Conservation (phyloP, 2,797 vertebrate species). For the Peromyscus melanophrys region DNA sequence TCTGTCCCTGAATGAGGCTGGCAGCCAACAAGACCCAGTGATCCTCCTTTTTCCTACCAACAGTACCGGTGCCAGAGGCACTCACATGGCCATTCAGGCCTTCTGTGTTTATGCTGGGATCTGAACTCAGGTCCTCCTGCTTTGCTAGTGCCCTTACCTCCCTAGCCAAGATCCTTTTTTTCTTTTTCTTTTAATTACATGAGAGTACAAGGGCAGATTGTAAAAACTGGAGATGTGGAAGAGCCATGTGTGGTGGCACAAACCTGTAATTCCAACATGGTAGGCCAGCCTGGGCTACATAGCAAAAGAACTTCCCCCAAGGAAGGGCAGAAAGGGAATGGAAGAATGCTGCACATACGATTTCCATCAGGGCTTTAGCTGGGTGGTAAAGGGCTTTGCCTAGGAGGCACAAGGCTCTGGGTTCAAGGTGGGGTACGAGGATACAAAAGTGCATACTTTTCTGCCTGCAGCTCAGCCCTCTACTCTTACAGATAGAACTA, state of each 20-base stretch:
- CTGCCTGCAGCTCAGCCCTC: background rate
- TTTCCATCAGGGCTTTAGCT: background rate
- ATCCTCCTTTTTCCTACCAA: background rate
- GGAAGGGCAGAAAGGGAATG: background rate
- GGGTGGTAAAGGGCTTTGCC: background rate
- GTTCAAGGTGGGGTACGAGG: background rate
- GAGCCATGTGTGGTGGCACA: background rate
- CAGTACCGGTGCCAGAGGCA: background rate
- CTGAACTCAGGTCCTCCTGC: background rate
- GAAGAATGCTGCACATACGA: background rate
- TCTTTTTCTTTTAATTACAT: slow-evolving; percentile 29
- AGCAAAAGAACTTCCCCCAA: background rate
- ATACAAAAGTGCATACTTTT: background rate
- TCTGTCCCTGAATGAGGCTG: background rate
- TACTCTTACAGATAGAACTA: slow-evolving; percentile 34
- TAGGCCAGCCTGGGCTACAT: background rate
- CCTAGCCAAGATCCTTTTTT: background rate
- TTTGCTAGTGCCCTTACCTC: background rate
- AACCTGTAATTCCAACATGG: background rate
- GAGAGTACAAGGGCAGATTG: slow-evolving; percentile 51
- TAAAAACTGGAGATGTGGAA: slow-evolving; percentile 59
- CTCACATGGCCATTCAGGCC: background rate
- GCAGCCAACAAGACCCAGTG: background rate
- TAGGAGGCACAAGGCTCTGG: background rate
- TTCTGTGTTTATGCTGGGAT: background rate